phyloP scores from a whole-genome alignment of 2,113 vertebrate species.

The Erinaceus europaeus region DNA sequence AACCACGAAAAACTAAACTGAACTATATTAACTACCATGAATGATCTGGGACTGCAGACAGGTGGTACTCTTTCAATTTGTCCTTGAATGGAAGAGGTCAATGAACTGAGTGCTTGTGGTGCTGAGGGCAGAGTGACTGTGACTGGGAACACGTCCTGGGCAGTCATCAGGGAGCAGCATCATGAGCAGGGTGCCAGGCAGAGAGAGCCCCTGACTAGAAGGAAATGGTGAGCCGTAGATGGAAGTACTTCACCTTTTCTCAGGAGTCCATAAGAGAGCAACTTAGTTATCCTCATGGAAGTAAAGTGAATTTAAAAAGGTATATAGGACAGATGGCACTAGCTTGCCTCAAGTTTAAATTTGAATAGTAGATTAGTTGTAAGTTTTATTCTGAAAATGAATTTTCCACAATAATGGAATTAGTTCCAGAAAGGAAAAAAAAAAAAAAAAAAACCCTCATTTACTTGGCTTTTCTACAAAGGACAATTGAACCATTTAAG shows the following conservation, averaged over 20 bases:
- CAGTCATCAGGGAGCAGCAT: neutral
- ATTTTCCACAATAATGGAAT: constrained; percentile 67
- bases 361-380: constrained; percentile 42
- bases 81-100: neutral
- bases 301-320: neutral
- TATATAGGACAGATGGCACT: neutral
- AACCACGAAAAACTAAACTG: neutral
- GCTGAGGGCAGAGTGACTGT: neutral
- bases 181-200: neutral
- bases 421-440: constrained; percentile 43
- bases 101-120: neutral
- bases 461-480: constrained; percentile 64
- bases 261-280: neutral
- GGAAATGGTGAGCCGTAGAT: neutral
- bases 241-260: neutral
- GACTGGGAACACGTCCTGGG: neutral
- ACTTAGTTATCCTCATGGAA: neutral
- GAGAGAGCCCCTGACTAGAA: neutral
- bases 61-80: neutral
- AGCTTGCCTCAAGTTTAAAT: neutral
- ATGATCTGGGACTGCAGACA: neutral
- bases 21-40: neutral
- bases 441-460: constrained; percentile 26
- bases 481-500: constrained; percentile 67
- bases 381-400: constrained; percentile 73